These are phyloP conservation scores for Falco punctatus DNA, from an alignment of 2,113 vertebrate genomes.

Conservation along the genomic window DNA sequence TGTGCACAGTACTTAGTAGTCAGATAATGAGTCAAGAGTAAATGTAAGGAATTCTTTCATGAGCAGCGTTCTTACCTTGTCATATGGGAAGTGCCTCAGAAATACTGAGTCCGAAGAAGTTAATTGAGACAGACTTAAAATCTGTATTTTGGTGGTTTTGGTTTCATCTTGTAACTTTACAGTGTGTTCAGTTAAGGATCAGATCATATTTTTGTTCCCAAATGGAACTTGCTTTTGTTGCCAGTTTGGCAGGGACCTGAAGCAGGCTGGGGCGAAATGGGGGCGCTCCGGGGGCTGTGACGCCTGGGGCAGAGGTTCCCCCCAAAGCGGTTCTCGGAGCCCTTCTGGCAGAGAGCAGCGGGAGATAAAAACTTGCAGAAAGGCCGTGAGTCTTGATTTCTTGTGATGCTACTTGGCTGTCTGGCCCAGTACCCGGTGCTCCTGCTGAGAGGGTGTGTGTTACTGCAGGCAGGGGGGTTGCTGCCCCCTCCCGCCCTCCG, in stretches of 20 bases:
- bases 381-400: neutral
- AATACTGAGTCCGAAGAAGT: neutral
- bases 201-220: neutral
- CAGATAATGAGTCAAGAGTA: neutral
- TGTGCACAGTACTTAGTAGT: neutral
- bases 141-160: neutral
- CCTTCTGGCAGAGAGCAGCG: neutral
- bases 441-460: neutral
- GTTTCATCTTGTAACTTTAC: neutral
- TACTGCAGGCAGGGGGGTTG: neutral
- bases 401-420: fast-evolving
- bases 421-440: neutral
- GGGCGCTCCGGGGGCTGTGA: neutral
- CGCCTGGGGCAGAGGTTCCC: neutral
- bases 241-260: neutral
- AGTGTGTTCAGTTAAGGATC: neutral
- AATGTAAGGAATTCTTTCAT: neutral
- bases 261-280: too few species aligned
- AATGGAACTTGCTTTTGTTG: neutral
- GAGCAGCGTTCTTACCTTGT: neutral
- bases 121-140: neutral
- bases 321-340: fast-evolving
- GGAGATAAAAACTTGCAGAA: neutral
- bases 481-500: neutral
- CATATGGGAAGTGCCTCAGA: neutral